Conservation (phyloP, 2,888 invertebrate genomes). For the Callosobruchus maculatus region DNA sequence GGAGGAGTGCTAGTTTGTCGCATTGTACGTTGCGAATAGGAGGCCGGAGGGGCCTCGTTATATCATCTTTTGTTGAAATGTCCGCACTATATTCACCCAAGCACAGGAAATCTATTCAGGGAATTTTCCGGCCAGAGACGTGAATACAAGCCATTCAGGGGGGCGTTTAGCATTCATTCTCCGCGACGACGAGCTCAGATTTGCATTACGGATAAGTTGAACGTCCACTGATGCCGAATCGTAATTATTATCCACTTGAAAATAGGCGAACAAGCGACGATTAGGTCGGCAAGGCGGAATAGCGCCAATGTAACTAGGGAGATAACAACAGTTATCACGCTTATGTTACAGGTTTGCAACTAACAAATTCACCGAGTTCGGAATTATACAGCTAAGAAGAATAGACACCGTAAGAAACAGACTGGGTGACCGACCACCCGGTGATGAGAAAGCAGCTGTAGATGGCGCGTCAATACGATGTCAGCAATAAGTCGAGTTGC, state of each 20-base stretch:
- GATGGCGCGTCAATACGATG: too few species aligned
- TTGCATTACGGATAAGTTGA: background rate
- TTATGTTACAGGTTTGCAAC: too few species aligned
- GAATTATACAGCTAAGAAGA: too few species aligned
- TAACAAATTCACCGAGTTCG: too few species aligned
- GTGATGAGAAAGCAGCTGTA: too few species aligned
- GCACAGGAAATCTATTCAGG: constrained; percentile 2
- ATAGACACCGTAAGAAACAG: too few species aligned
- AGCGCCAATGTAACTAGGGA: too few species aligned
- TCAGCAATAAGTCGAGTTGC: too few species aligned
- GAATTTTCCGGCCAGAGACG: background rate
- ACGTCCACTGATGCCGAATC: background rate
- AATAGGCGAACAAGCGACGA: background rate
- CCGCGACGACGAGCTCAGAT: background rate
- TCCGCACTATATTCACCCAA: constrained; percentile 1
- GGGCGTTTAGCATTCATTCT: background rate
- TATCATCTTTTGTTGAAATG: constrained; percentile 1
- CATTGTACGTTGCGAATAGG: background rate
- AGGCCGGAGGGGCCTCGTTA: background rate
- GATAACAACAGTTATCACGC: too few species aligned
- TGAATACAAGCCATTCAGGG: background rate
- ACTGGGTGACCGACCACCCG: too few species aligned
- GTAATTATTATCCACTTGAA: background rate
- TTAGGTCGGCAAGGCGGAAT: background rate
- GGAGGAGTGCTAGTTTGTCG: background rate